Evolutionary conservation across 2,888 invertebrate genomes (phyloP).

Genomic region (Drosophila nr. medialis): DNA sequence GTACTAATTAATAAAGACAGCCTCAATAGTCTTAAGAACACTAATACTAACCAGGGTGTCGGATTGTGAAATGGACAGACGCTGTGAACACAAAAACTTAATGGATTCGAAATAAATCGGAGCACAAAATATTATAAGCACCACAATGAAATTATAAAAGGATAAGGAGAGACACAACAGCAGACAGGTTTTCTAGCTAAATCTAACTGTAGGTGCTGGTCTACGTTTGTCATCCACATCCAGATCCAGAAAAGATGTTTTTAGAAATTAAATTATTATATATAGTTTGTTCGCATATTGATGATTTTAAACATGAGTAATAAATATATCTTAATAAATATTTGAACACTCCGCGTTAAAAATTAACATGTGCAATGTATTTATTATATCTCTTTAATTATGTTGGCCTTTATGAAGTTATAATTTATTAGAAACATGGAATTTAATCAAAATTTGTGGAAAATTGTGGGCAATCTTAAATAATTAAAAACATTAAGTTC

Average conservation of each 20-base stretch:
- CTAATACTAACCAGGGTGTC: too few relatives aligned
- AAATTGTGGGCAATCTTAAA: background rate
- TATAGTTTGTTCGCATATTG: background rate
- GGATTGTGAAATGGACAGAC: background rate
- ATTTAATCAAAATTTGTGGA: background rate
- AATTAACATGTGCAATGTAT: too few relatives aligned
- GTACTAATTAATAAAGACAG: background rate
- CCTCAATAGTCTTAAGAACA: background rate
- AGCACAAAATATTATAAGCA: background rate
- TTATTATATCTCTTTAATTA: too few relatives aligned
- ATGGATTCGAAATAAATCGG: background rate
- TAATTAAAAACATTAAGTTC: background rate
- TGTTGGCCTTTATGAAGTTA: too few relatives aligned
- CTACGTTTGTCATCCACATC: background rate
- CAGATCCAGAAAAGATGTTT: too few relatives aligned
- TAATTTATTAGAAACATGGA: too few relatives aligned
- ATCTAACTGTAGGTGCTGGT: background rate
- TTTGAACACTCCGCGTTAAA: too few relatives aligned
- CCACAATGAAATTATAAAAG: too few relatives aligned
- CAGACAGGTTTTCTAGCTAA: background rate
- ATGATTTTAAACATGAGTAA: background rate
- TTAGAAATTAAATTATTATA: too few relatives aligned
- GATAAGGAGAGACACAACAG: background rate
- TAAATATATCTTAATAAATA: too few relatives aligned
- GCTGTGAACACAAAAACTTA: background rate